Evolutionary conservation across 2,797 vertebrate genomes (phyloP), one percentile per base, ranked within the genome.

Genomic region (Gallinago stenura): DNA sequence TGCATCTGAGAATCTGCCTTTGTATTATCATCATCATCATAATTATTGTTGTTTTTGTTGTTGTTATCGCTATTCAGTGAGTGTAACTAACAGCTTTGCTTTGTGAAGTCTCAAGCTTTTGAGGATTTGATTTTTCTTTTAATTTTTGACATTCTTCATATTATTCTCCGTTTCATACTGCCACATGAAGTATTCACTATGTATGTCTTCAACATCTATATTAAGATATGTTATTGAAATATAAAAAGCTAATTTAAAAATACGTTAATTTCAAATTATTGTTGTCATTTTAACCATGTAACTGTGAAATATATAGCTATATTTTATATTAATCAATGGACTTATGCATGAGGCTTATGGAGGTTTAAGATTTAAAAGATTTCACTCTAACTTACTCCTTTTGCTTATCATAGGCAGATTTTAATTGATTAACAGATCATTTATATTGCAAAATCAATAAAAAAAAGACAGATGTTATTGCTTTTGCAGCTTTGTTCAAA

Each of bases 1-100:
- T 96, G 91, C 97, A 95, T 98, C 97, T 98, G 97, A 98, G 96
- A 96, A 97, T 97, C 96, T 95, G 97, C 92, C 96, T 98, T 96
- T 97, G 83, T 97, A 94, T 97, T 96, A 97, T 97, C 94, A 95
- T 97, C 96, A 96, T 97, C 97, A 96, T 97, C 96, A 97, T 85
- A 90, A 97, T 98, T 97, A 95, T 97, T 97, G 95, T 97, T 98
- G 94, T n/a, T 98, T 89, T 96, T 97, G 85, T 97, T 97, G 92
- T 97, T 96, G 78, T 90, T 97, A 95, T 96, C 65, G 17, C 93
- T 92, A 94, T 97, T 98, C 96, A 96, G 95, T 95, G 87, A 96
- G 83, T 72, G 12, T 94, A 97, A 87, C 93, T 91, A 93, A 93
- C 87, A 91, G 82, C 87, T 95, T 96, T 91, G 88, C 86, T 97